Base-by-base conservation (phyloP, 1,140 invertebrate genomes). In the Drosophila sulfurigaster region DNA sequence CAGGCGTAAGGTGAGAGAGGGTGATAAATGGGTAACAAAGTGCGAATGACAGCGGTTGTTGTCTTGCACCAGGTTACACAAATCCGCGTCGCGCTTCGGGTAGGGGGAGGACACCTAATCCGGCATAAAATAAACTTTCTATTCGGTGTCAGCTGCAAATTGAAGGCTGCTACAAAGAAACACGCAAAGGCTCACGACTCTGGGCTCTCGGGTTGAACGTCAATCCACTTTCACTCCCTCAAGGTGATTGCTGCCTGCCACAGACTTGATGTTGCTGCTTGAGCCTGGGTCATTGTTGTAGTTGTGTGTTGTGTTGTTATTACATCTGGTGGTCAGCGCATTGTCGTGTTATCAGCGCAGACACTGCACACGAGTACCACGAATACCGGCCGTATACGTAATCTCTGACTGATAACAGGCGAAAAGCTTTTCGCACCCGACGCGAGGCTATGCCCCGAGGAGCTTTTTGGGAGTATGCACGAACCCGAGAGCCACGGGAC, bases 331-430 rank as follows among this genome's bases (percentile, higher is more conserved):
- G 64, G 25, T 46, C 56, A 63, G 16, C 58, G 13, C 13, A 48
- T 57, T 41, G 46, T 20, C 56, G 52, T 48, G 64, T 75, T 72
- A 76, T 76, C 74, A 76, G 35, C 60, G 30, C 11, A 58, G 20
- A 25, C 20, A 25, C 20, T 63, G 52, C 51, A 69, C 32, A 30
- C 38, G 54, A 48, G 16, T 13, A 15, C 28, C 56, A 41, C 45
- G 20, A 15, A 28, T 10, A 45, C 70, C 63, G 63, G 56, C 13
- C 72, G 56, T 35, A 35, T 7, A 38, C 65, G 16, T 62, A 46
- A 74, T 68, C 65, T 63, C 13, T 48, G 54, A 20, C 68, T 76
- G 74, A 76, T 76, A 76, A 76, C 54, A 56, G 30, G 2, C 62
- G 56, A 38, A 56, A 49, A 73, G 69, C 69, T 76, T 49, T 41